phyloP scores from a whole-genome alignment of 2,113 vertebrate genomes.

The Todiramphus chloris region DNA sequence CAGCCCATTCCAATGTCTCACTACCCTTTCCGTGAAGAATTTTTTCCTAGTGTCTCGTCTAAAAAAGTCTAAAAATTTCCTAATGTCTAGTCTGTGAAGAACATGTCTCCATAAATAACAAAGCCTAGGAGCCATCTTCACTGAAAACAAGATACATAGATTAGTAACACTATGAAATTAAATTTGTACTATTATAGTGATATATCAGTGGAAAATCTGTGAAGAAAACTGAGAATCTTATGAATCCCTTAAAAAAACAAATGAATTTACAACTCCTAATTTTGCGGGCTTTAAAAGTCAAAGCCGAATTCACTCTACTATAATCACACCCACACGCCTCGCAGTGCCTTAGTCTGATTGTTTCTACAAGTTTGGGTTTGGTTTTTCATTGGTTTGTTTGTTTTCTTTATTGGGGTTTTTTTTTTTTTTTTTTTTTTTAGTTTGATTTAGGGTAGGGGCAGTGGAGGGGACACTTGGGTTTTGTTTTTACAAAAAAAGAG shows the following conservation, averaged over 20 bases:
- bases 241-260: not conserved
- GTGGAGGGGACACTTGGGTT: not conserved
- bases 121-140: not conserved
- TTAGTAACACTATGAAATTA: not conserved
- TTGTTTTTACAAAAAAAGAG: not conserved
- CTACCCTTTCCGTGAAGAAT: too few relatives aligned
- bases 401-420: too few relatives aligned
- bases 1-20: too few relatives aligned
- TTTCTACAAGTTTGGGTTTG: not conserved
- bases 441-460: not conserved
- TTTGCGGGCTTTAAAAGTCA: not conserved
- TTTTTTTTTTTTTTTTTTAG: not conserved
- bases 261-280: not conserved
- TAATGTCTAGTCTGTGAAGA: not conserved
- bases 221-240: not conserved
- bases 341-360: not conserved
- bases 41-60: too few relatives aligned
- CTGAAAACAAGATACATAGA: not conserved
- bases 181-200: not conserved
- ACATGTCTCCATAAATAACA: not conserved
- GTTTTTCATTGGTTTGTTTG: too few relatives aligned
- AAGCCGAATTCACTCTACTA: not conserved
- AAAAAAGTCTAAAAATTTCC: too few relatives aligned
- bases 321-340: accelerated
- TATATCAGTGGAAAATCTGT: not conserved